Conservation (phyloP, 2,113 vertebrate genomes). For the Falcunculus frontatus region DNA sequence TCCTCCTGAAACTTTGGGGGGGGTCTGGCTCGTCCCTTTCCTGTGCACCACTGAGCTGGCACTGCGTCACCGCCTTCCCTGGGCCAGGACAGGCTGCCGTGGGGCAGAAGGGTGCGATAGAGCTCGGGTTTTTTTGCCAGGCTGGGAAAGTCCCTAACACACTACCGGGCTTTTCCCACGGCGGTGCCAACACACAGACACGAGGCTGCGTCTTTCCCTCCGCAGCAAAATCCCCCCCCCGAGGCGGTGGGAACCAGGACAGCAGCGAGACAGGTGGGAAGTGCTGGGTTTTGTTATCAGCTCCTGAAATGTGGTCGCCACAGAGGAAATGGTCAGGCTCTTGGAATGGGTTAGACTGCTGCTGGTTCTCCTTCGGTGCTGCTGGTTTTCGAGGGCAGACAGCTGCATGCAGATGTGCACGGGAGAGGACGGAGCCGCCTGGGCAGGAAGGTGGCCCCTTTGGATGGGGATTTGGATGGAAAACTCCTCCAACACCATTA, state of each 20-base stretch:
- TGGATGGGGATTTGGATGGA: background rate
- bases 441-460: background rate
- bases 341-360: background rate
- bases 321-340: background rate
- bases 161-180: rapidly evolving
- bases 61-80: rapidly evolving
- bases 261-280: rapidly evolving
- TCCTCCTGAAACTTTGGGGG: background rate
- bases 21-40: rapidly evolving
- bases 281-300: rapidly evolving
- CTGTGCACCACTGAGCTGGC: background rate
- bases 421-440: background rate
- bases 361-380: background rate
- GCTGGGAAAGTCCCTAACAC: background rate
- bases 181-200: rapidly evolving
- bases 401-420: rapidly evolving
- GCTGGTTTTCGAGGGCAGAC: background rate
- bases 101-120: background rate
- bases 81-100: background rate
- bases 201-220: rapidly evolving
- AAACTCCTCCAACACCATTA: background rate
- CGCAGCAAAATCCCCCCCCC: background rate
- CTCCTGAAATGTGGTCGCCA: background rate
- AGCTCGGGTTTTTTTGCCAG: background rate
- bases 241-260: rapidly evolving